Percentiles rank a stretch among this genome's conserved stretches.
These are phyloP conservation scores for Turnix velox DNA, from an alignment of 2,113 vertebrate species.

Conservation along the genomic window DNA sequence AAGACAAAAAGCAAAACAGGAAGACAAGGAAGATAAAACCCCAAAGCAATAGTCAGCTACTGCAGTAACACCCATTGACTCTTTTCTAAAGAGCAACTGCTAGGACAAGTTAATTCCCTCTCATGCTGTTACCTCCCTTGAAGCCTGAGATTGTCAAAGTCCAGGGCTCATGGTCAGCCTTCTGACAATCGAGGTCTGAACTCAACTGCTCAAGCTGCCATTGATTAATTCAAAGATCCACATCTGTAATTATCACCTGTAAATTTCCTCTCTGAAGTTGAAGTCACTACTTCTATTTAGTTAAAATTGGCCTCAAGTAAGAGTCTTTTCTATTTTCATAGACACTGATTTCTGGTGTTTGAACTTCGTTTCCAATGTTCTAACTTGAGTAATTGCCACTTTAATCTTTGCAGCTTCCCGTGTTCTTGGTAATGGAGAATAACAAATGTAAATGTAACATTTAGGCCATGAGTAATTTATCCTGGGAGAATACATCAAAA, in stretches of 20 bases:
- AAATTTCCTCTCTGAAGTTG: neutral
- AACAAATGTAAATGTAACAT: conserved; percentile 77
- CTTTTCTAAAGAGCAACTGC: neutral
- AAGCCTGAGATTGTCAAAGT: neutral
- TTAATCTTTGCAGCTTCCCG: conserved; percentile 58
- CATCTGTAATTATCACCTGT: neutral
- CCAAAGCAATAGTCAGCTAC: neutral
- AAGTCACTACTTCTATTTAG: neutral
- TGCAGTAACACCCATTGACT: neutral
- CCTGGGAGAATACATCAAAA: conserved; percentile 69
- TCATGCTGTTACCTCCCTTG: neutral
- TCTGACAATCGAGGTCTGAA: neutral
- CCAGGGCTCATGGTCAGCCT: neutral
- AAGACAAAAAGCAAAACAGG: neutral
- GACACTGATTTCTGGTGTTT: conserved; percentile 32
- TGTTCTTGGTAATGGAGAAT: conserved; percentile 51
- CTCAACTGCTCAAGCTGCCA: neutral
- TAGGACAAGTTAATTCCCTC: neutral
- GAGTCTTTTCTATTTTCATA: conserved; percentile 32
- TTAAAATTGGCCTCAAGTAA: neutral
- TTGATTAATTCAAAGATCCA: neutral
- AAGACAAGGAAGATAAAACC: neutral
- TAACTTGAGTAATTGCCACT: conserved; percentile 55
- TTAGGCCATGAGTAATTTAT: conserved; percentile 70
- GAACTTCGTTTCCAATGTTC: conserved; percentile 46